Conservation (phyloP, 30 jellyfish, hydroid and myxozoan species). For the Turritopsis rubra region DNA sequence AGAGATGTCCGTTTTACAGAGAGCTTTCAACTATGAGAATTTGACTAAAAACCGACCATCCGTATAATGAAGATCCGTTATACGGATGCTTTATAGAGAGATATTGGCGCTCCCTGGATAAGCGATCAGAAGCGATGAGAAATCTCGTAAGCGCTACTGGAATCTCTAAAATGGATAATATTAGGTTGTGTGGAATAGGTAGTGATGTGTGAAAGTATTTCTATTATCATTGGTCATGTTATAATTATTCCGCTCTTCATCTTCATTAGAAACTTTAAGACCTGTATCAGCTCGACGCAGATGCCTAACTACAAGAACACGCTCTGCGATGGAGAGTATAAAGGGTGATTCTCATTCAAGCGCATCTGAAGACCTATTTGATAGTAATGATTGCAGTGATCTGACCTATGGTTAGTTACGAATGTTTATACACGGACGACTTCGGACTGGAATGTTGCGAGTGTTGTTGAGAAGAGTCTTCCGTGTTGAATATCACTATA, state of each 20-base stretch:
- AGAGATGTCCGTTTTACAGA: too few relatives aligned
- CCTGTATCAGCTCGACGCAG: constrained; percentile 6
- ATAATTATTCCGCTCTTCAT: neutral
- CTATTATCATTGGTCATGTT: neutral
- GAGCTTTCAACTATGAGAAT: neutral
- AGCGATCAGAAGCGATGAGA: too few relatives aligned
- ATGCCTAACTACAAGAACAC: neutral
- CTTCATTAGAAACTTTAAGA: neutral
- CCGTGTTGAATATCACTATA: too few relatives aligned
- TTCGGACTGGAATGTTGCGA: neutral
- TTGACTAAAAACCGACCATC: neutral
- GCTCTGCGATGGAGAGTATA: neutral
- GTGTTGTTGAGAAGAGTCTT: neutral
- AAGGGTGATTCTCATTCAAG: neutral
- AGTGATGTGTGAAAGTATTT: neutral
- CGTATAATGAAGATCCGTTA: too few relatives aligned
- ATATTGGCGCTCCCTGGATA: too few relatives aligned
- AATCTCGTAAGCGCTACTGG: too few relatives aligned
- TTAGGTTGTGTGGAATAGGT: too few relatives aligned
- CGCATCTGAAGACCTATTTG: neutral
- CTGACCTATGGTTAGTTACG: constrained; percentile 17
- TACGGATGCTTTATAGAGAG: too few relatives aligned
- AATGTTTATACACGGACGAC: neutral
- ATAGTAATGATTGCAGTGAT: constrained; percentile 15
- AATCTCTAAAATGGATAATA: too few relatives aligned